These are phyloP conservation scores for Cariama cristata DNA, from an alignment of 2,113 vertebrate species.

Conservation along the genomic window DNA sequence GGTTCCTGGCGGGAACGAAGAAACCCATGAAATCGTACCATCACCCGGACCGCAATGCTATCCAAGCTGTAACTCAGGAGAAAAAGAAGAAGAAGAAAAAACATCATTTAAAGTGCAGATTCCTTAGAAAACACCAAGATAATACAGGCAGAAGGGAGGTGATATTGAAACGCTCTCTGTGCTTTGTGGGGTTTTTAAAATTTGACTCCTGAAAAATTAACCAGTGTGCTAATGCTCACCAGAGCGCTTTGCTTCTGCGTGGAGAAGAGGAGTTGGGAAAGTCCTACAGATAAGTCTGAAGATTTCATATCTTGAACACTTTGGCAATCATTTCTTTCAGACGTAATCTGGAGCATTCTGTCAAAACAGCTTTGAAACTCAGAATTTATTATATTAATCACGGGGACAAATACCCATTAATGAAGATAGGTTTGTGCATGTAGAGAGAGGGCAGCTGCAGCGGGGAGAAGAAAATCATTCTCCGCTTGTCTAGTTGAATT, in stretches of 20 bases:
- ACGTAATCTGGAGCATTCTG: neutral
- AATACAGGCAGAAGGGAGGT: neutral
- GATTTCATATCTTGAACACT: neutral
- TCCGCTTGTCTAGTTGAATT: neutral
- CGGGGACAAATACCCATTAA: neutral
- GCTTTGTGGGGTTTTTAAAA: neutral
- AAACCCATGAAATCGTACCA: neutral
- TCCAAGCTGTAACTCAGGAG: neutral
- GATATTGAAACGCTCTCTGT: accelerated
- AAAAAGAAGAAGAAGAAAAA: neutral
- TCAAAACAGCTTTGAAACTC: neutral
- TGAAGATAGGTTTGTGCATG: neutral
- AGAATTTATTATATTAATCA: neutral
- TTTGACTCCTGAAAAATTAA: neutral
- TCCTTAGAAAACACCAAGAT: neutral
- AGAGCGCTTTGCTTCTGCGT: neutral
- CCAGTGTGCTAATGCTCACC: too few species aligned
- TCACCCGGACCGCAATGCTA: neutral
- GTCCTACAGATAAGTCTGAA: neutral
- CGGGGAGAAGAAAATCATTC: neutral
- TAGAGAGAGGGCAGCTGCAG: neutral
- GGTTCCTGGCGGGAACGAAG: neutral
- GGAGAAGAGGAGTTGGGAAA: neutral
- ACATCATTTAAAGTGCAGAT: neutral
- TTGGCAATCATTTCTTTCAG: neutral